Evolutionary conservation across 2,888 invertebrate genomes (phyloP).

Genomic region (Poecilobothrus nobilitatus): DNA sequence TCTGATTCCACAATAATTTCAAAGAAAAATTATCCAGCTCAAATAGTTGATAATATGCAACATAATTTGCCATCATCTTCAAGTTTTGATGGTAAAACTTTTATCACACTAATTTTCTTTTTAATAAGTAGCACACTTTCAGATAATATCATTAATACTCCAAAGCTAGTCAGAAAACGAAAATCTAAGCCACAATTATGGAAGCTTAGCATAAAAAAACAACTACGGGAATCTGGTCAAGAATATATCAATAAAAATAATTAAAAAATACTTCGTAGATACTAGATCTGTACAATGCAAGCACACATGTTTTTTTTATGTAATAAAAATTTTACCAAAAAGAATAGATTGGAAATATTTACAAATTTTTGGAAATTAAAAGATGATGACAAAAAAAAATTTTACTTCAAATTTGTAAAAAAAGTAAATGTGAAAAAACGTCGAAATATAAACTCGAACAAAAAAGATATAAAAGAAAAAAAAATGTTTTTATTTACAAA

Average conservation of each 20-base stretch:
- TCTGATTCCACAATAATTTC: no score
- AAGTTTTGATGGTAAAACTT: no score
- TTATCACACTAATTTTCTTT: no score
- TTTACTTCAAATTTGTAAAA: constrained; percentile 7
- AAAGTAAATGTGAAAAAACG: neutral
- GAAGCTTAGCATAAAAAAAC: neutral
- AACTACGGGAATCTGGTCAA: constrained; percentile 13
- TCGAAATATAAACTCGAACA: neutral
- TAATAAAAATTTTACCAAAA: neutral
- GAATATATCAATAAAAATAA: constrained; percentile 11
- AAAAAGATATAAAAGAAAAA: no score
- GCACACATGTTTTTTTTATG: neutral
- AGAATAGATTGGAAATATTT: neutral
- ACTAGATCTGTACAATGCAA: neutral
- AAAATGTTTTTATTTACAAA: no score
- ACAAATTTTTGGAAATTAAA: constrained; percentile 8
- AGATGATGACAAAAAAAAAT: neutral
- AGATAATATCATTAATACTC: neutral
- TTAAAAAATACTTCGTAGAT: neutral
- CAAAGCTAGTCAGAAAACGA: neutral
- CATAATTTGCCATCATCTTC: no score
- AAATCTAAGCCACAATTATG: neutral
- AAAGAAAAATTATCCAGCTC: no score
- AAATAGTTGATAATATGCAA: no score
- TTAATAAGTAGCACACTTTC: neutral